These are phyloP conservation scores for Cephalopterus ornatus DNA, from an alignment of 2,113 vertebrate genomes.

Conservation along the genomic window DNA sequence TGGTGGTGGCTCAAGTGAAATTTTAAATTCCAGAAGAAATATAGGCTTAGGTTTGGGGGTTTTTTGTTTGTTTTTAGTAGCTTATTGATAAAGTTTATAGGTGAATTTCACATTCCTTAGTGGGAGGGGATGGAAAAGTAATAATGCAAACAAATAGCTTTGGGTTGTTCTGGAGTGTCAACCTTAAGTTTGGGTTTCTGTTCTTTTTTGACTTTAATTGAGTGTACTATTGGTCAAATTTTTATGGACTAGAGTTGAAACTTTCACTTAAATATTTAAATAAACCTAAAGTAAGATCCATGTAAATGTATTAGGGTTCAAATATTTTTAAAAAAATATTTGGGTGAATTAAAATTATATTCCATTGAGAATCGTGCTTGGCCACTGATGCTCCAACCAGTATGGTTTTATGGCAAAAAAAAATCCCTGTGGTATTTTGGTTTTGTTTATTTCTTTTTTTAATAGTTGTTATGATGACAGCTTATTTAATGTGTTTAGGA, in stretches of 20 bases:
- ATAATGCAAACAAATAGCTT: not conserved
- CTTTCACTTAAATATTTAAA: not conserved
- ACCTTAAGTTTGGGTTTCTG: not conserved
- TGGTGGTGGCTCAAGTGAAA: not conserved
- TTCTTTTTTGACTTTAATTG: not conserved
- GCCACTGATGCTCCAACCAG: not conserved
- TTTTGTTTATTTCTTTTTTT: not conserved
- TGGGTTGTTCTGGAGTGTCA: not conserved
- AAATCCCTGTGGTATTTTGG: not conserved
- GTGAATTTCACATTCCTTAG: not conserved
- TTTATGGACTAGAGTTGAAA: not conserved
- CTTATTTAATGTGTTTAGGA: not conserved
- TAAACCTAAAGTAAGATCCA: not conserved
- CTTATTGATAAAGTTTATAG: not conserved
- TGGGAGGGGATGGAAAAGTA: not conserved
- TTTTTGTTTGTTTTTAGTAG: not conserved
- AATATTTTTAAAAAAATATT: not conserved
- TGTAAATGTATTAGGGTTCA: not conserved
- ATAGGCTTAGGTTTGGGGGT: fast-evolving
- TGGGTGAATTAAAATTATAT: not conserved
- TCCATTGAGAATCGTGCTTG: not conserved
- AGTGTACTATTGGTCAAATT: not conserved
- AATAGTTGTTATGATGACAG: not conserved
- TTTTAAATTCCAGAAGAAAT: not conserved
- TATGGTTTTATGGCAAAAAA: not conserved